Base-by-base conservation (phyloP, 2,888 invertebrate species). In the Lathronympha strigana region DNA sequence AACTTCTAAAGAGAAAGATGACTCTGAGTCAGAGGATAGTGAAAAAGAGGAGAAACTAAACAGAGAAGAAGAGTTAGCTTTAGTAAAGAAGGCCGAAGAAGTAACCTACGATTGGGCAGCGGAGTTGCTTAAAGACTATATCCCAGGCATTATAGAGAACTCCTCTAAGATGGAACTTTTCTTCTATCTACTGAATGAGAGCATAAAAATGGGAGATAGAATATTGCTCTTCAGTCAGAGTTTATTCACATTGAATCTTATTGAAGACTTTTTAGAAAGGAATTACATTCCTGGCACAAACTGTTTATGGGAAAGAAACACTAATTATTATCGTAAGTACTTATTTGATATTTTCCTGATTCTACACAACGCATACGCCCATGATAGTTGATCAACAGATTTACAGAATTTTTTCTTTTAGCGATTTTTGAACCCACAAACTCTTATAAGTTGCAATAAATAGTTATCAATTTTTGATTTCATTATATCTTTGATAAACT, bases 181-280 rank as follows among this genome's bases (percentile, higher is more conserved):
- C 77, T 97, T 99, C 85, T 96, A 96, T 73, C 96, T 99, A 69
- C 92, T 99, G 54, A 95, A 97, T 72, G 97, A 98, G 84, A 96
- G 98, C 71, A 95, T 99, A 61, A 93, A 94, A 67, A 85, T 96
- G 68, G 98, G 97, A 0, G 99, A 99, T 87, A 95, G 99, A 68
- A 93, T 99, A 66, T 92, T 99, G 61, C 94, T 99, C 3, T 99
- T 99, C 85, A 98, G 98, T 76, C 99, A 99, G 86, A 98, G 98
- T 76, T 93, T 99, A 66, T 96, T 98, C 74, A 99, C 99, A 0
- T 90, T 99, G 71, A 97, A 98, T 93, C 93, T 98, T 67, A 97
- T 99, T 68, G 99, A 99, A 92, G 96, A 97, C 80, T 98, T 98
- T 84, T 93, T 99, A 70, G 96, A 96, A 78, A 94, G 94, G 77